Conservation (phyloP, 2,888 invertebrate genomes). For the Polia nebulosa region DNA sequence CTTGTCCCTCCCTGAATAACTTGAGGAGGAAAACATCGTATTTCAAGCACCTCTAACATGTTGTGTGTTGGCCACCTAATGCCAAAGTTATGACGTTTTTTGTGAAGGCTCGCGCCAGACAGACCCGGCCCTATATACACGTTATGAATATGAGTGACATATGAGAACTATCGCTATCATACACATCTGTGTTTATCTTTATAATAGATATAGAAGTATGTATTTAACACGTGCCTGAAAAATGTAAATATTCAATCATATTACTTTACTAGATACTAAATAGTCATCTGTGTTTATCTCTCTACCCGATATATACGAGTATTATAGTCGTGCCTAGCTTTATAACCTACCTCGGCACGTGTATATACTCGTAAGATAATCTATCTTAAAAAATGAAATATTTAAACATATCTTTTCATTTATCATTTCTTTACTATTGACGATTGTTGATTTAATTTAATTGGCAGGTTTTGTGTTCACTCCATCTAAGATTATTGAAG, state of each 20-base stretch:
- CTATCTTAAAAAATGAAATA: too few relatives aligned
- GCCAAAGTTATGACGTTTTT: conserved; percentile 72
- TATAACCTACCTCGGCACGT: too few relatives aligned
- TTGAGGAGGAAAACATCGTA: conserved; percentile 75
- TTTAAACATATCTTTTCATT: too few relatives aligned
- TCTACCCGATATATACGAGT: too few relatives aligned
- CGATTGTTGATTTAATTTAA: neutral
- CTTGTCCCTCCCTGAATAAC: conserved; percentile 80
- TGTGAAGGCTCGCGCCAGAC: conserved; percentile 43
- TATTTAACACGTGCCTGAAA: neutral
- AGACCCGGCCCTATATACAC: conserved; percentile 37
- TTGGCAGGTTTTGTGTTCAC: neutral
- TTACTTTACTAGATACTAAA: too few relatives aligned
- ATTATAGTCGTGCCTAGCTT: too few relatives aligned
- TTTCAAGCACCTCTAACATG: conserved; percentile 73
- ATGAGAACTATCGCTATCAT: conserved; percentile 16
- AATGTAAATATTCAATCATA: neutral
- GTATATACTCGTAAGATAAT: too few relatives aligned
- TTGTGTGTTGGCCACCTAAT: conserved; percentile 66
- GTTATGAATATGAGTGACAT: conserved; percentile 38
- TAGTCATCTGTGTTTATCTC: too few relatives aligned
- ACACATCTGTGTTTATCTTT: conserved; percentile 16
- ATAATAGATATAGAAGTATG: neutral
- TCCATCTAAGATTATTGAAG: neutral
- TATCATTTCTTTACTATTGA: neutral